Percentiles rank a stretch among this genome's conserved stretches.
These are phyloP conservation scores for Phoxinus dragarum DNA, from an alignment of 2,797 vertebrate species.

Conservation along the genomic window DNA sequence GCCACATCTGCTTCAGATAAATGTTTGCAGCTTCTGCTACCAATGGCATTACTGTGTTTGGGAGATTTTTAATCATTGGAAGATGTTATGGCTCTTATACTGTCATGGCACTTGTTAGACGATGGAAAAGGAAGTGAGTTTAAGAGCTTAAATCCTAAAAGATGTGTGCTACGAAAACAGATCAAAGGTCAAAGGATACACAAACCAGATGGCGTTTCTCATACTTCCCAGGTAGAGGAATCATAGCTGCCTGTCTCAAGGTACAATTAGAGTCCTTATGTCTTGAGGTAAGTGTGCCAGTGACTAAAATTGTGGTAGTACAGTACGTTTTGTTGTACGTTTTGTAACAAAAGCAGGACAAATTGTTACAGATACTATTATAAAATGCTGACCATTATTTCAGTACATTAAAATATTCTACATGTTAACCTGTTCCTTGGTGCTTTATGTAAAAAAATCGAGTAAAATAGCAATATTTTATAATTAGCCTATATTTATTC, in stretches of 20 bases:
- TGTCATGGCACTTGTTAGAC: constrained; percentile 36
- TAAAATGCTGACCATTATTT: background rate
- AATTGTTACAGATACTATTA: background rate
- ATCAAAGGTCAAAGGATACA: constrained; percentile 57
- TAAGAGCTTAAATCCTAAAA: constrained; percentile 42
- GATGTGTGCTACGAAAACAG: constrained; percentile 52
- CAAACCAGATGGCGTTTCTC: constrained; percentile 64
- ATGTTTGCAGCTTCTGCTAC: constrained; percentile 47
- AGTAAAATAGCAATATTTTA: too few relatives aligned
- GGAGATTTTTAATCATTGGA: constrained; percentile 41
- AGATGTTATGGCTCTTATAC: constrained; percentile 30
- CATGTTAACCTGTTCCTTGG: background rate
- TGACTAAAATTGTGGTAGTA: background rate
- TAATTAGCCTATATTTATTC: too few relatives aligned
- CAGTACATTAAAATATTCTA: background rate
- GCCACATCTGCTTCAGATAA: constrained; percentile 53
- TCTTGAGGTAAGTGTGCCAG: background rate
- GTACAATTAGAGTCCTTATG: background rate
- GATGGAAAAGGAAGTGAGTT: constrained; percentile 62
- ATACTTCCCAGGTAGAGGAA: constrained; percentile 63
- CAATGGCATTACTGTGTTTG: background rate
- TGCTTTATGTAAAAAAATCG: too few relatives aligned
- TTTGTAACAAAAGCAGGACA: background rate
- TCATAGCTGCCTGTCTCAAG: constrained; percentile 29
- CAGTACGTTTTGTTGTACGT: background rate